These are phyloP conservation scores for Sesia apiformis DNA, from an alignment of 2,888 invertebrate species.

Conservation along the genomic window DNA sequence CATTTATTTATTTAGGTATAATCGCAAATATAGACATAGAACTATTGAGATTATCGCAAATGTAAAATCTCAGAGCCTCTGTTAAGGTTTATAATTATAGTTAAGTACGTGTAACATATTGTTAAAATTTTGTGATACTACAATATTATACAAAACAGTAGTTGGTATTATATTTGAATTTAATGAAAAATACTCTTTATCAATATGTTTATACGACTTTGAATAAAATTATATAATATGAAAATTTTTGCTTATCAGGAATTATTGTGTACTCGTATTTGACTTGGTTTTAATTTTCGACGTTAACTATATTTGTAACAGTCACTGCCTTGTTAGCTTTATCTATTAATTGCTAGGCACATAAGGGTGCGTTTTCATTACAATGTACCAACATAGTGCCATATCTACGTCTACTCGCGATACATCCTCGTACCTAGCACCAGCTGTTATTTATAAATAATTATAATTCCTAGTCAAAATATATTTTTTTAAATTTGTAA, in stretches of 20 bases:
- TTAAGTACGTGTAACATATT: too few relatives aligned
- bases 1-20: constrained; percentile 30
- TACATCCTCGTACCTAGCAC: too few relatives aligned
- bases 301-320: constrained; percentile 12
- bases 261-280: neutral
- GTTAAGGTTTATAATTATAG: constrained; percentile 12
- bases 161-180: neutral
- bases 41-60: constrained; percentile 8
- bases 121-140: neutral
- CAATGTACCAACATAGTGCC: constrained; percentile 50
- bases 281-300: neutral
- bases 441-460: constrained; percentile 10
- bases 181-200: neutral
- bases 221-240: too few relatives aligned
- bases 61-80: constrained; percentile 15
- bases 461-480: constrained; percentile 42
- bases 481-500: neutral
- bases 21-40: constrained; percentile 20
- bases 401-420: constrained; percentile 20
- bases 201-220: too few relatives aligned
- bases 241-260: neutral
- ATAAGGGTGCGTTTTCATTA: constrained; percentile 6
- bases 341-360: constrained; percentile 28
- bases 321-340: constrained; percentile 55
- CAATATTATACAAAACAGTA: neutral